phyloP scores from a whole-genome alignment of 2,888 invertebrate species.

The Tipula vernalis region DNA sequence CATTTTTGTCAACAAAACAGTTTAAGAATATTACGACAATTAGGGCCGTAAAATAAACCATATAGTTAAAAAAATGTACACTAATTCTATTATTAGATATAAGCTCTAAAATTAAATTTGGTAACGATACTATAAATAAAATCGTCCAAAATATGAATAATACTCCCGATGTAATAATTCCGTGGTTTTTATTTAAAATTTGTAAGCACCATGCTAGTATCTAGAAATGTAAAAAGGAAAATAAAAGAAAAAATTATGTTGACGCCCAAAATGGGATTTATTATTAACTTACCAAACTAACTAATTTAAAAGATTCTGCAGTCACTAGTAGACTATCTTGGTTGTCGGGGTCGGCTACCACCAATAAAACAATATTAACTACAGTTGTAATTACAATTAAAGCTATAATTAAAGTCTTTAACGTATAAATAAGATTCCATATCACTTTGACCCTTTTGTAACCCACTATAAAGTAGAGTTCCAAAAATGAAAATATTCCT shows the following conservation, averaged over 20 bases:
- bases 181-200: background rate
- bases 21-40: background rate
- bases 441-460: background rate
- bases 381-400: background rate
- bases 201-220: background rate
- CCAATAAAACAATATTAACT: background rate
- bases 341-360: background rate
- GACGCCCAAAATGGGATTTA: background rate
- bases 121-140: background rate
- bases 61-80: background rate
- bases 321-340: background rate
- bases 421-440: background rate
- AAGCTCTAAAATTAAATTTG: background rate
- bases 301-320: background rate
- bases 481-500: background rate
- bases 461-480: background rate
- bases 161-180: conserved; percentile 7
- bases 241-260: background rate
- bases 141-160: conserved; percentile 8
- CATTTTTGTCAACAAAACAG: conserved; percentile 8
- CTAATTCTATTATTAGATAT: background rate
- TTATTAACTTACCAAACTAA: background rate
- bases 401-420: background rate
- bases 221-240: background rate
- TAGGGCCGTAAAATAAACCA: background rate